Conservation (phyloP, 2,113 vertebrate genomes). For the Sorex fumeus region DNA sequence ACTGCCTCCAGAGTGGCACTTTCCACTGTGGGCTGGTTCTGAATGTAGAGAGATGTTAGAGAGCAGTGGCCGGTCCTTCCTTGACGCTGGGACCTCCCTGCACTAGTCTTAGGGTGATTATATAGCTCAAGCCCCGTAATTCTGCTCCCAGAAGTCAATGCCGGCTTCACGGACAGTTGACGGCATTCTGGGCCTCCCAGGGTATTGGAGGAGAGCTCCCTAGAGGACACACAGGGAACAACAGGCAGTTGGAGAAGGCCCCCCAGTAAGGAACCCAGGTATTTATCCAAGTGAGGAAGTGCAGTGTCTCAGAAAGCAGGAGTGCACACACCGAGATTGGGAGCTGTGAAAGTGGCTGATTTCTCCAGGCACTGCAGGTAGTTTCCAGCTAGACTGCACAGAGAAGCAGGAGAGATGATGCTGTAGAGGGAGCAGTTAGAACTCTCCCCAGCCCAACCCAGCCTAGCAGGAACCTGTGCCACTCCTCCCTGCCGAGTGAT, state of each 20-base stretch:
- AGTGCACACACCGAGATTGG: conserved; percentile 1
- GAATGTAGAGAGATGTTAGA: not conserved
- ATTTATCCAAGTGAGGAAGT: not conserved
- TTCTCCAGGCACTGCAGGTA: not conserved
- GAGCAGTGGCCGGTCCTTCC: not conserved
- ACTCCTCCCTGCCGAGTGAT: not conserved
- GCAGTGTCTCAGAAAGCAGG: not conserved
- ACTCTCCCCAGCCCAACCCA: not conserved
- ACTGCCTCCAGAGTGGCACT: not conserved
- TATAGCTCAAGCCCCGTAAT: not conserved
- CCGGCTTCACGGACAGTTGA: not conserved
- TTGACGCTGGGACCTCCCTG: not conserved
- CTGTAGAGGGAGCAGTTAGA: not conserved
- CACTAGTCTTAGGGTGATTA: not conserved
- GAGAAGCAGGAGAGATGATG: not conserved
- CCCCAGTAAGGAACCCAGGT: not conserved
- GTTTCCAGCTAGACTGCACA: not conserved
- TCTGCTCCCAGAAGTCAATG: not conserved
- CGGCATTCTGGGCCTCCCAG: not conserved
- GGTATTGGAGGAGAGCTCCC: too few relatives aligned
- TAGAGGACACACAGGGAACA: too few relatives aligned
- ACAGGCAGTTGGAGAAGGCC: not conserved
- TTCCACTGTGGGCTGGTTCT: not conserved
- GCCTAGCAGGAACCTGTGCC: not conserved
- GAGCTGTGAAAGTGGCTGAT: not conserved